A percentile compares a stretch with the other conserved stretches of the same genome.
Evolutionary conservation across 2,888 invertebrate species (phyloP).

Genomic region (Athalia circularis): DNA sequence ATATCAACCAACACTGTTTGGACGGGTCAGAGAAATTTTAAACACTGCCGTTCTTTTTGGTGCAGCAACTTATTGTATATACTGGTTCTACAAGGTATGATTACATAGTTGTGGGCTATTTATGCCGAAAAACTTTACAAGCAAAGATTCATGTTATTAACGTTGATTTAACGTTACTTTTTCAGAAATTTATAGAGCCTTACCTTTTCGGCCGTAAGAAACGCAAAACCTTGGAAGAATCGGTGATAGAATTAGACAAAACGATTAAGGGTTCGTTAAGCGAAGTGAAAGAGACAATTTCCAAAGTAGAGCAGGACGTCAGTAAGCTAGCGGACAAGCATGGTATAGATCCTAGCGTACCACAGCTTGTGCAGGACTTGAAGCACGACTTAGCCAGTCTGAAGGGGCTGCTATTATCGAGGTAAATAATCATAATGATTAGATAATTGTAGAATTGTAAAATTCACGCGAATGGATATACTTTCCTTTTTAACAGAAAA

Average conservation of each 20-base stretch:
- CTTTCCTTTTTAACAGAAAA: slow-evolving; percentile 76
- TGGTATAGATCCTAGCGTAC: slow-evolving; percentile 64
- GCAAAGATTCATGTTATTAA: not conserved
- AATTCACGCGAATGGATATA: slow-evolving; percentile 50
- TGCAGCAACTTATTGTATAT: slow-evolving; percentile 86
- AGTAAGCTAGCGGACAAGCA: slow-evolving; percentile 72
- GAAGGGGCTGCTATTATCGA: slow-evolving; percentile 69
- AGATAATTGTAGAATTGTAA: slow-evolving; percentile 14
- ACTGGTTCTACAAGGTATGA: slow-evolving; percentile 87
- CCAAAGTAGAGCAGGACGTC: slow-evolving; percentile 81
- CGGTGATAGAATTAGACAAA: slow-evolving; percentile 81
- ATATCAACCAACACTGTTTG: slow-evolving; percentile 73
- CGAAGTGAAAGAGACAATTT: slow-evolving; percentile 81
- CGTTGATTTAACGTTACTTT: slow-evolving; percentile 48
- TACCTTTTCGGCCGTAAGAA: slow-evolving; percentile 82
- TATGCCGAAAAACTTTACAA: not conserved
- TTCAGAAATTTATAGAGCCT: slow-evolving; percentile 80
- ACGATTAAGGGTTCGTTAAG: slow-evolving; percentile 78
- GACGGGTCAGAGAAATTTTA: slow-evolving; percentile 81
- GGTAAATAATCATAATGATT: slow-evolving; percentile 58
- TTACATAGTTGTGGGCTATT: not conserved
- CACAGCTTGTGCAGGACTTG: slow-evolving; percentile 69
- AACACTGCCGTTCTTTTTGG: slow-evolving; percentile 85
- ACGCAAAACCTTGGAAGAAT: slow-evolving; percentile 81
- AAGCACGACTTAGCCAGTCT: slow-evolving; percentile 71